Percentiles rank a stretch among this genome's conserved stretches.
Evolutionary conservation across 2,797 vertebrate genomes (phyloP).

Genomic region (Petrocephalus sullivani): DNA sequence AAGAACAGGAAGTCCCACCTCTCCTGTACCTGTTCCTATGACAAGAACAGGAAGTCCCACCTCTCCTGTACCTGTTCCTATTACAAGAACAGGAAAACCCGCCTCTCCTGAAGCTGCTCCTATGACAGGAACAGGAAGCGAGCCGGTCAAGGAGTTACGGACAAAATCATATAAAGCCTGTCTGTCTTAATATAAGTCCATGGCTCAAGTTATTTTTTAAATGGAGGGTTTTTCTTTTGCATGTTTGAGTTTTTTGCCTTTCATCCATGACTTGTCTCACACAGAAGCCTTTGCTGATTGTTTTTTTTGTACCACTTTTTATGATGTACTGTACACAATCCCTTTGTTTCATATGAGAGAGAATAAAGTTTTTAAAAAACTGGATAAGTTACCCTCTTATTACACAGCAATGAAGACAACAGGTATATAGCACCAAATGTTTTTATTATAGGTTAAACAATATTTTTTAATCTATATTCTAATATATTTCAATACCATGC

Average conservation of each 20-base stretch:
- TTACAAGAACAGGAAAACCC: neutral
- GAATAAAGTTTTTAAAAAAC: conserved; percentile 7
- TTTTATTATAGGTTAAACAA: neutral
- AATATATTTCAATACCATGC: neutral
- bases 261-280: conserved; percentile 30
- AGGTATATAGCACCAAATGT: neutral
- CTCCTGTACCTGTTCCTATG: neutral
- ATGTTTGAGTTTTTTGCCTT: conserved; percentile 24
- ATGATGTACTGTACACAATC: conserved; percentile 10
- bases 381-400: neutral
- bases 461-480: neutral
- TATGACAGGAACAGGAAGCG: neutral
- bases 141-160: neutral
- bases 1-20: neutral
- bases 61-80: neutral
- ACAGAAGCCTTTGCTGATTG: neutral
- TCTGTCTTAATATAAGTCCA: neutral
- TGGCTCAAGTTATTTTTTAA: neutral
- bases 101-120: neutral
- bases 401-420: neutral
- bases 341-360: neutral
- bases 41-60: neutral
- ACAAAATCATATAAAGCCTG: neutral
- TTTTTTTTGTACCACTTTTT: conserved; percentile 18
- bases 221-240: neutral